These are phyloP conservation scores for Cephalopterus ornatus DNA, from an alignment of 2,113 vertebrate genomes.

Conservation along the genomic window DNA sequence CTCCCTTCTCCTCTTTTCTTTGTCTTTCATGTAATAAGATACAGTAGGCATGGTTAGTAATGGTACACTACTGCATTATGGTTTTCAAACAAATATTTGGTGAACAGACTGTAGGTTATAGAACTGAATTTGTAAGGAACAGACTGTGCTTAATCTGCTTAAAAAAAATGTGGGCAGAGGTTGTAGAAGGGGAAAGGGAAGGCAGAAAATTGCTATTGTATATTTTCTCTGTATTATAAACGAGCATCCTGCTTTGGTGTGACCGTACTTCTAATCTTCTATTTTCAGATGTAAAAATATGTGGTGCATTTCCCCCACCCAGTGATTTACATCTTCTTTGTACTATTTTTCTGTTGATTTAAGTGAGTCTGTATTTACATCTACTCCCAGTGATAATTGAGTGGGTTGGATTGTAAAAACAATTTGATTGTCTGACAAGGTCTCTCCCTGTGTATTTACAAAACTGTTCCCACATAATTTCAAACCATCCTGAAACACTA, in stretches of 20 bases:
- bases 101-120: background rate
- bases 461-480: slow-evolving; percentile 55
- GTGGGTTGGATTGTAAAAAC: slow-evolving; percentile 37
- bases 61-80: background rate
- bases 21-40: background rate
- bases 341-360: slow-evolving; percentile 36
- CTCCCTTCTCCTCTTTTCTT: background rate
- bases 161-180: background rate
- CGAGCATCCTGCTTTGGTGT: slow-evolving; percentile 7
- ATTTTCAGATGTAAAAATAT: slow-evolving; percentile 15
- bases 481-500: background rate
- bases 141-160: background rate
- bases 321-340: slow-evolving; percentile 22
- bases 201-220: background rate
- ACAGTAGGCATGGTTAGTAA: background rate
- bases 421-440: slow-evolving; percentile 51
- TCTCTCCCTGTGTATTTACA: slow-evolving; percentile 39
- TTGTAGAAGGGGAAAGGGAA: background rate
- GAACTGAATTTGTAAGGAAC: background rate
- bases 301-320: slow-evolving; percentile 4
- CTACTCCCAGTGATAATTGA: slow-evolving; percentile 36
- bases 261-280: background rate
- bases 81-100: background rate
- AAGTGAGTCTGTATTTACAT: slow-evolving; percentile 18
- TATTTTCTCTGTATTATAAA: background rate